Base-by-base conservation (phyloP, 2,888 invertebrate genomes). In the Caenorhabditis becei region DNA sequence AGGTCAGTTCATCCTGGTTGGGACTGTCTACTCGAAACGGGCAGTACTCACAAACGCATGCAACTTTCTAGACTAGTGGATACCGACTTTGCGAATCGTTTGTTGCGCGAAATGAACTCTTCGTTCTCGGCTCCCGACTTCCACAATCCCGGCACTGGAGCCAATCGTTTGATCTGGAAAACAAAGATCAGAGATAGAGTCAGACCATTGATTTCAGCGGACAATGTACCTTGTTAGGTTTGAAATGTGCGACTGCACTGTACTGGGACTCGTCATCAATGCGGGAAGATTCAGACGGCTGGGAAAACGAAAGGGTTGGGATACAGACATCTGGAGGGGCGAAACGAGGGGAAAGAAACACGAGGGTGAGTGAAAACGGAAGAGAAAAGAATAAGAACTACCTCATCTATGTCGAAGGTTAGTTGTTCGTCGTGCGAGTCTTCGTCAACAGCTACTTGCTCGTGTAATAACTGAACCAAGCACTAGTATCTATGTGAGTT, bases 251-350 rank as follows among this genome's bases (percentile, higher is more conserved):
- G 35, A 89, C 82, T 1, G 88, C 89, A 78, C 86, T 86, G 81
- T 87, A 90, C 75, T 89, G 87, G 63, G 84, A 83, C 71, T 90
- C 89, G 65, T 90, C 88, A 23, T 88, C 87, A 58, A 75, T 58
- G 24, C 66, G 75, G 26, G 74, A 74, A 28, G 61, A 69, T 63
- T 70, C 75, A 65, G 80, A 80, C 18, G 62, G 54, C 80, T 80
- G 78, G 54, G 53, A 66, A 71, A 44, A 61, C 8, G 11, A 32
- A 56, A 58, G 32, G 26, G 49, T 32, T 32, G 32, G 24, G 59
- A 53, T 41, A 41, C 16, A 35, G 20, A 54, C 4, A 3, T 53
- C 24, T 58, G n/a, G 23, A 51, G 23, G 18, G 28, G 37, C 3
- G 35, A 24, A 20, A 65, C 61, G 16, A 11, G 44, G 28, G 44